Evolutionary conservation across 2,797 vertebrate species (phyloP).

Genomic region (Halcyon badia): DNA sequence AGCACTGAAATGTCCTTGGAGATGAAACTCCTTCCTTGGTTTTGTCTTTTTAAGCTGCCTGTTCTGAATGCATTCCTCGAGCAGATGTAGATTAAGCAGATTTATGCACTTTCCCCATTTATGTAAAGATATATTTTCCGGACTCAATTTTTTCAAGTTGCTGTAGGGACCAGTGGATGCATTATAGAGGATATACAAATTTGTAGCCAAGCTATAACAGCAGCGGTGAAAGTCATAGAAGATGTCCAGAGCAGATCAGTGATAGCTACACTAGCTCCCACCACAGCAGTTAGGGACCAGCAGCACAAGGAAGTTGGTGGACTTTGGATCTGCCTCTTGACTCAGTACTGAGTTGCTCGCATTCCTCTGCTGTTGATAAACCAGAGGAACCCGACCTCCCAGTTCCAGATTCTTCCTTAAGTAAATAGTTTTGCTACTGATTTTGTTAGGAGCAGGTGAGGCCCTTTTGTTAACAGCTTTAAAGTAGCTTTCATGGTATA

Average conservation of each 20-base stretch:
- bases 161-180: not conserved
- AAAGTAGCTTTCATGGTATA: not conserved
- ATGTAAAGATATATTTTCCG: not conserved
- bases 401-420: not conserved
- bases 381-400: not conserved
- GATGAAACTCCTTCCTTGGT: slow-evolving; percentile 21
- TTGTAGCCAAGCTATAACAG: not conserved
- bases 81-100: not conserved
- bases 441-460: not conserved
- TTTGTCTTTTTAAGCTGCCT: slow-evolving; percentile 26
- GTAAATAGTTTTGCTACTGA: not conserved
- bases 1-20: slow-evolving; percentile 41
- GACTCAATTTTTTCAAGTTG: not conserved
- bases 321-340: not conserved
- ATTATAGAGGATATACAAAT: not conserved
- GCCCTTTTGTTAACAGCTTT: not conserved
- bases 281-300: not conserved
- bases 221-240: not conserved
- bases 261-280: not conserved
- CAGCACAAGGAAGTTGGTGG: accelerated
- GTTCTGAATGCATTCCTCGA: not conserved
- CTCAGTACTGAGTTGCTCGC: not conserved
- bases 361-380: not conserved
- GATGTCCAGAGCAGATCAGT: not conserved
- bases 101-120: not conserved